phyloP scores from a whole-genome alignment of 2,888 invertebrate species.

The Dione juno region DNA sequence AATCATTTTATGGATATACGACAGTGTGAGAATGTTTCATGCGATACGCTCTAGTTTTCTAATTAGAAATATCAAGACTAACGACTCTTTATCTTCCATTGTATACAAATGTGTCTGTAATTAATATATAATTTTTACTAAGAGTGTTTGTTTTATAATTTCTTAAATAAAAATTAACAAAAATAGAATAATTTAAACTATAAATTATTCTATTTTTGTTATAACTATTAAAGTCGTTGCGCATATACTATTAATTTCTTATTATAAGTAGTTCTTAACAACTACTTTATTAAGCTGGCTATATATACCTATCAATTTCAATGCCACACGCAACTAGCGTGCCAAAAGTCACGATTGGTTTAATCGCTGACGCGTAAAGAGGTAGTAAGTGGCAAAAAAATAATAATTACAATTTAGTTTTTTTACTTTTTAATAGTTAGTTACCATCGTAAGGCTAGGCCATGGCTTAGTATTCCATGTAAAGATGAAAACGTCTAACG shows the following conservation, averaged over 20 bases:
- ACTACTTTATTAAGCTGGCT: not conserved
- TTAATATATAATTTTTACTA: too few relatives aligned
- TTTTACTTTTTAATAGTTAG: too few relatives aligned
- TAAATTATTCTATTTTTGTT: too few relatives aligned
- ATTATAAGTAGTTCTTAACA: not conserved
- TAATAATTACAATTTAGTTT: too few relatives aligned
- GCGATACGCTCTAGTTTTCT: conserved; percentile 13
- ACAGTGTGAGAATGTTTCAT: not conserved
- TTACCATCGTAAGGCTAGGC: too few relatives aligned
- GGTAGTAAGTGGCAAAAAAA: not conserved
- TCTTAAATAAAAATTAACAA: too few relatives aligned
- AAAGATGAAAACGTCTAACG: too few relatives aligned
- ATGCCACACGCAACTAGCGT: conserved; percentile 2
- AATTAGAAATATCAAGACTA: conserved; percentile 16
- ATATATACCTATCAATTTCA: not conserved
- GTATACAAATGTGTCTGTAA: not conserved
- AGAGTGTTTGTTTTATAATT: too few relatives aligned
- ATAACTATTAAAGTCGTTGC: too few relatives aligned
- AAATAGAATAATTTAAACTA: too few relatives aligned
- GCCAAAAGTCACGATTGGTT: conserved; percentile 6
- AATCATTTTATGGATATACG: conserved; percentile 18
- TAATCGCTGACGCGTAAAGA: not conserved
- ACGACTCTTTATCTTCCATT: conserved; percentile 8
- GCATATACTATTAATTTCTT: not conserved
- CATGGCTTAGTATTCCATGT: too few relatives aligned